Conservation (phyloP, 1,140 invertebrate genomes). For the Polypedilum pembai region DNA sequence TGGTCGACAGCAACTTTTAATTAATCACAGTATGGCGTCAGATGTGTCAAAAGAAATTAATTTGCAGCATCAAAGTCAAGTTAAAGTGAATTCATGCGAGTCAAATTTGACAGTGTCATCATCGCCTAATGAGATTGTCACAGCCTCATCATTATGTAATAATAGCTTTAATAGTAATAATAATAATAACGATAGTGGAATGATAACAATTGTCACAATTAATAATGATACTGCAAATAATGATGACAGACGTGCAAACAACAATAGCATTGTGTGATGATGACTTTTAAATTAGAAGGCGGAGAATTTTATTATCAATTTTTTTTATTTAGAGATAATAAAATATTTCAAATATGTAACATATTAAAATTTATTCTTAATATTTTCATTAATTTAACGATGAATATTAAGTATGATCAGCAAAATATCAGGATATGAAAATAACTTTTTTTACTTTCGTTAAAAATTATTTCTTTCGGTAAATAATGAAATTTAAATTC, state of each 20-base stretch:
- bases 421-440: no score
- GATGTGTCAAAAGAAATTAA: slow-evolving; percentile 12
- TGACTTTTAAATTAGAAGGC: no score
- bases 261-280: background rate
- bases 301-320: background rate
- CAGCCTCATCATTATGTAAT: background rate
- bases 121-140: background rate
- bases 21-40: background rate
- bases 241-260: background rate
- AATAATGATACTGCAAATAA: slow-evolving; percentile 15
- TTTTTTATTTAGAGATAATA: background rate
- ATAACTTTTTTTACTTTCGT: no score
- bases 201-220: slow-evolving; percentile 20
- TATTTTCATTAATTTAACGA: no score
- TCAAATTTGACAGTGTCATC: background rate
- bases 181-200: background rate
- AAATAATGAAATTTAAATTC: no score
- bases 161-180: background rate
- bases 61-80: slow-evolving; percentile 22
- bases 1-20: slow-evolving; percentile 10
- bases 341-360: no score
- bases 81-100: slow-evolving; percentile 12
- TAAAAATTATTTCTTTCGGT: no score
- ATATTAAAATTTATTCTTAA: no score
- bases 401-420: no score